These are phyloP conservation scores for Ctena decussata DNA, from an alignment of 2,888 invertebrate species.

Conservation along the genomic window DNA sequence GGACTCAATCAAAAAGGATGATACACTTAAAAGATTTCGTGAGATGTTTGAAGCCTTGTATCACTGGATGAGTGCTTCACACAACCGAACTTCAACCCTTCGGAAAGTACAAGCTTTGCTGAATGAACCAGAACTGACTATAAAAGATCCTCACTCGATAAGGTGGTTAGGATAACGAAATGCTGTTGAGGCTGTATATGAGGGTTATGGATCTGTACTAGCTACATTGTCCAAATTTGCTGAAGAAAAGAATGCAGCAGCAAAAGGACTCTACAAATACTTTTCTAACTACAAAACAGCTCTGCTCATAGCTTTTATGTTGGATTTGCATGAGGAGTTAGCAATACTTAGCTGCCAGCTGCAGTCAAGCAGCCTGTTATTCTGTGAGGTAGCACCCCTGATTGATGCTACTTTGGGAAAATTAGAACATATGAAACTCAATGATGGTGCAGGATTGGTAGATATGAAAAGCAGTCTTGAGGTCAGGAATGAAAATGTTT, in stretches of 20 bases:
- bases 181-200: conserved; percentile 58
- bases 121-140: conserved; percentile 49
- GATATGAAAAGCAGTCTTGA: conserved; percentile 15
- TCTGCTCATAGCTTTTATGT: conserved; percentile 38
- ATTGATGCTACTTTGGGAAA: conserved; percentile 23
- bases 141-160: conserved; percentile 58
- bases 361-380: conserved; percentile 33
- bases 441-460: conserved; percentile 39
- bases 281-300: conserved; percentile 33
- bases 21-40: conserved; percentile 23
- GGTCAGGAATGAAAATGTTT: background rate
- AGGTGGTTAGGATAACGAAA: conserved; percentile 53
- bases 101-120: conserved; percentile 51
- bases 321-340: conserved; percentile 44
- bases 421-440: conserved; percentile 12
- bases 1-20: conserved; percentile 52
- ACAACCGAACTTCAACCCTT: conserved; percentile 30
- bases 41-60: conserved; percentile 55
- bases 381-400: conserved; percentile 43
- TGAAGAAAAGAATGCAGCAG: conserved; percentile 30
- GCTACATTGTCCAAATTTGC: conserved; percentile 42
- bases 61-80: conserved; percentile 51
- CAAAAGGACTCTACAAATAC: conserved; percentile 41
- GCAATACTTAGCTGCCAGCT: conserved; percentile 26
- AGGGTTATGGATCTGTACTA: conserved; percentile 43